Conservation (phyloP, 2,797 vertebrate species). For the Ptychobarbus kaznakovi region DNA sequence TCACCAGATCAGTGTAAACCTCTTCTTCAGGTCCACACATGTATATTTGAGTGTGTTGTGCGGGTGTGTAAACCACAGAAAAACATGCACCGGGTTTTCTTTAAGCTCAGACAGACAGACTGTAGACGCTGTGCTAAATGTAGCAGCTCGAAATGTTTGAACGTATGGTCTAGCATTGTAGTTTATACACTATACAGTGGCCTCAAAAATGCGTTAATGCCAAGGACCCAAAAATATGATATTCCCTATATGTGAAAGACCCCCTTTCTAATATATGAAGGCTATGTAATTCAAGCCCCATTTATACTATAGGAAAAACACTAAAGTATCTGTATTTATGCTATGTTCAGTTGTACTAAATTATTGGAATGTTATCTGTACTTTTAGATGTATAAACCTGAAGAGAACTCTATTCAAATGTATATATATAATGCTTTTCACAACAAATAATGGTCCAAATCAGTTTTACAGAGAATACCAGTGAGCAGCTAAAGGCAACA, state of each 20-base stretch:
- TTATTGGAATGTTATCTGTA: neutral
- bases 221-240: no score
- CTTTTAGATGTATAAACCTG: neutral
- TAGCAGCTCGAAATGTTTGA: neutral
- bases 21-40: slow-evolving; percentile 14
- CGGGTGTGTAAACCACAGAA: neutral
- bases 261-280: neutral
- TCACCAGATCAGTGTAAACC: slow-evolving; percentile 2
- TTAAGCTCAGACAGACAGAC: neutral
- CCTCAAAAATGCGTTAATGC: neutral
- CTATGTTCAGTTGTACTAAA: neutral
- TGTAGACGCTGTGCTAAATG: neutral
- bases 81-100: neutral
- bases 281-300: neutral
- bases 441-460: neutral
- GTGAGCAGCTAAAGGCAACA: neutral
- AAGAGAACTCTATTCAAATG: neutral
- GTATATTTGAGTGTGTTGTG: neutral
- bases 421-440: neutral
- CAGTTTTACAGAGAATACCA: neutral
- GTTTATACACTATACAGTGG: neutral
- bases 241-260: neutral
- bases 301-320: neutral
- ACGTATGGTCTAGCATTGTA: neutral
- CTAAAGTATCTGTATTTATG: neutral